These are phyloP conservation scores for Urophycis tenuis DNA, from an alignment of 2,797 vertebrate genomes.

Conservation along the genomic window DNA sequence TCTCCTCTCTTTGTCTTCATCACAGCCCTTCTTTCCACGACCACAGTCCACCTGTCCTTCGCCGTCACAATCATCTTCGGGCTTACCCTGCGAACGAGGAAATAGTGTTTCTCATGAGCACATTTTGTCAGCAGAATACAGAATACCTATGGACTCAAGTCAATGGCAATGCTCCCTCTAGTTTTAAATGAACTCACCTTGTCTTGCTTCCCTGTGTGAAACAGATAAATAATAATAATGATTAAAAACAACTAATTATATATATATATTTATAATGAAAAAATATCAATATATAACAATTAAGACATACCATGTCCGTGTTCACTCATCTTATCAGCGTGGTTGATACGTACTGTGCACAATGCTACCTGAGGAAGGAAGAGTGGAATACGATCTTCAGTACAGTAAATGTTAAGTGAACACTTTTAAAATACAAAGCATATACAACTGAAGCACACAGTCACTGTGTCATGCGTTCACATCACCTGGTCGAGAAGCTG, in stretches of 20 bases:
- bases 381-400: neutral
- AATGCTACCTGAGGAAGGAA: neutral
- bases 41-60: neutral
- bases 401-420: neutral
- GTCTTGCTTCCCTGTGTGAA: neutral
- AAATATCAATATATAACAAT: too few relatives aligned
- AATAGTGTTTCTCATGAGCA: neutral
- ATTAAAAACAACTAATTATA: neutral
- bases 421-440: neutral
- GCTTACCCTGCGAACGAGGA: neutral
- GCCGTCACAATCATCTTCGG: neutral
- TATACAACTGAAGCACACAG: neutral
- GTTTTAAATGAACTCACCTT: neutral
- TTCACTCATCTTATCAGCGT: neutral
- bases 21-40: neutral
- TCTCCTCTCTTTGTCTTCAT: too few relatives aligned
- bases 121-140: neutral
- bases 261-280: neutral
- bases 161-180: neutral
- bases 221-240: too few relatives aligned
- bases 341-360: neutral
- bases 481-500: constrained; percentile 36
- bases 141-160: neutral
- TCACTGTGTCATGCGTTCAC: neutral
- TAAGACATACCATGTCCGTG: neutral